Evolutionary conservation across 2,888 invertebrate species (phyloP), one percentile per base, ranked within the genome.

Genomic region (Lithophane ornitopus): DNA sequence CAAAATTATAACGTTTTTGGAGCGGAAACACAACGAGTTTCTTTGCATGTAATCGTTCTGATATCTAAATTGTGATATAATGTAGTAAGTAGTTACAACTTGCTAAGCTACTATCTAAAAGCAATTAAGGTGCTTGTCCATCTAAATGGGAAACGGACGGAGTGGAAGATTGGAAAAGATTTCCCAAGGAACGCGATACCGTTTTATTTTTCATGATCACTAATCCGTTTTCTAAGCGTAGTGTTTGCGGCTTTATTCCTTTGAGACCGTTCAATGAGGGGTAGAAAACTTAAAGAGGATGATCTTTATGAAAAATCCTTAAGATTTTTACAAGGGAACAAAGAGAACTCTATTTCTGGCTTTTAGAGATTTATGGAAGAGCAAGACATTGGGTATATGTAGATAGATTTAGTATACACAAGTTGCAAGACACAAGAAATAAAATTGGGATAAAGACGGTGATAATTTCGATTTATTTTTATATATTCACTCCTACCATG

Each of bases 1-100:
- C 52, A 61, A 19, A 66, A 69, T 65, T 70, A 65, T 56, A 66
- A 70, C 19, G 69, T 66, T 83, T 82, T 78, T 74, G 70, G 79
- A 86, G 74, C 86, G 84, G 86, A 86, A 83, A 72, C 54, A 61
- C 59, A 74, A 78, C 79, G 58, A 83, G 83, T 86, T 86, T 82
- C 44, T 63, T 56, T 28, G 77, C 44, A 83, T 61, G 19, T 74
- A 86, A 83, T 82, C 79, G 71, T 26, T 68, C 41, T 69, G 73
- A 80, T 73, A 85, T 76, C 63, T 62, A 56, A 61, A 71, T 54
- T 46, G n/a, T 73, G 65, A 81, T 78, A 68, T 81, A 81, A 80
- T 44, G 39, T 69, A 70, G 70, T 73, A 54, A 70, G 67, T 77
- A 84, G 69, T 70, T 52, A 78, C 59, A 74, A 81, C 71, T 81